Evolutionary conservation across 2,113 vertebrate species (phyloP).

Genomic region (Puffinus mauretanicus): DNA sequence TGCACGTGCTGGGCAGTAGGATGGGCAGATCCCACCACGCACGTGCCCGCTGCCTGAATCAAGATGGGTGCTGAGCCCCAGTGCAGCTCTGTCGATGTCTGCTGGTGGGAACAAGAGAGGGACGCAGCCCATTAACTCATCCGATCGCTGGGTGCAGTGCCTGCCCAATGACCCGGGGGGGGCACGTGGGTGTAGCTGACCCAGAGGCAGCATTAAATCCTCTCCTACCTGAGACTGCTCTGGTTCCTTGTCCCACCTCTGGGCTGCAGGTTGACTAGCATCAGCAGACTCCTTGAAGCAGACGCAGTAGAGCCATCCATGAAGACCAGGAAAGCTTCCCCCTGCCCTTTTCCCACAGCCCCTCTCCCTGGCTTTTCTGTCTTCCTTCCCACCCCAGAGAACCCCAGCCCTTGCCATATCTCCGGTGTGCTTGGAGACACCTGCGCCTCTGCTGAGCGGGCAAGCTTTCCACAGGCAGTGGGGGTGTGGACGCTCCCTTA

Average conservation of each 20-base stretch:
- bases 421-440: not conserved
- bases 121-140: not conserved
- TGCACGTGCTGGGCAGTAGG: not conserved
- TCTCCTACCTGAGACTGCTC: not conserved
- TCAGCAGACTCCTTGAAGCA: not conserved
- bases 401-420: not conserved
- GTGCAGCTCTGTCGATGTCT: not conserved
- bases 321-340: not conserved
- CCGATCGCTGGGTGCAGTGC: too few relatives aligned
- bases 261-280: not conserved
- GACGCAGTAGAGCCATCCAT: not conserved
- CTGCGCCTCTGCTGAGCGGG: not conserved
- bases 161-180: not conserved
- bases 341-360: not conserved
- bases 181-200: not conserved
- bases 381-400: not conserved
- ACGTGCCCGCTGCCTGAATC: too few relatives aligned
- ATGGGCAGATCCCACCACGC: not conserved
- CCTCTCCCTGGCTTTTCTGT: not conserved
- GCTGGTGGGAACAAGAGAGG: not conserved
- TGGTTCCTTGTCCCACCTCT: not conserved
- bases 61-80: not conserved
- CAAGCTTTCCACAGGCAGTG: not conserved
- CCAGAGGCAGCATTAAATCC: not conserved
- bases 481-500: not conserved